Percentiles rank a stretch among this genome's conserved stretches.
Conservation (phyloP, 2,113 vertebrate species). For the Elgaria multicarinata region DNA sequence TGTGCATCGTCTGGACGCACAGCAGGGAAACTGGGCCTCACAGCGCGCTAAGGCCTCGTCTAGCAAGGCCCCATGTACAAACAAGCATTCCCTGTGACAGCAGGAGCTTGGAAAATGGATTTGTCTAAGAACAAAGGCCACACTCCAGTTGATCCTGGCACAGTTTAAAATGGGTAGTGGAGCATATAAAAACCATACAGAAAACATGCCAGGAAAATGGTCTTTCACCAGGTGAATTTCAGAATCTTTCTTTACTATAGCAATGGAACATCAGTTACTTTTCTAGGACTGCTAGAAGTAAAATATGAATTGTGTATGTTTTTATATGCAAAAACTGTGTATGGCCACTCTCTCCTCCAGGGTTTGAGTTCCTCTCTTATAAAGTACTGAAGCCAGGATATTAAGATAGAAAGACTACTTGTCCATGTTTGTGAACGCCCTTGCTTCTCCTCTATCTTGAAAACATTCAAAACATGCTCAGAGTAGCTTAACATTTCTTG, state of each 20-base stretch:
- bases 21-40: too few relatives aligned
- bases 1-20: too few relatives aligned
- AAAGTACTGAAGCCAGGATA: neutral
- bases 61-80: too few relatives aligned
- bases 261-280: neutral
- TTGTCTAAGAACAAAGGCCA: slow-evolving; percentile 6
- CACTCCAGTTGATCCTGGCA: slow-evolving; percentile 19
- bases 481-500: too few relatives aligned
- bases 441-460: neutral
- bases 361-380: neutral
- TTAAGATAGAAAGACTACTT: neutral
- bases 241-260: neutral
- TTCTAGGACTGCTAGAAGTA: neutral
- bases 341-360: neutral
- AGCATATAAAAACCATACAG: neutral
- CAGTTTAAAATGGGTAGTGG: neutral
- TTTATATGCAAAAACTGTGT: neutral
- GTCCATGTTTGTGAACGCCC: neutral
- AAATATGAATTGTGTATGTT: neutral
- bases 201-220: slow-evolving; percentile 11
- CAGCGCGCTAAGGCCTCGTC: too few relatives aligned
- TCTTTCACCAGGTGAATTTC: slow-evolving; percentile 28
- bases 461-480: neutral
- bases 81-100: slow-evolving; percentile 40
- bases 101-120: slow-evolving; percentile 41